Evolutionary conservation across 2,888 invertebrate species (phyloP), one percentile per base, ranked within the genome.

Genomic region (Cataglyphis rosenhaueri): DNA sequence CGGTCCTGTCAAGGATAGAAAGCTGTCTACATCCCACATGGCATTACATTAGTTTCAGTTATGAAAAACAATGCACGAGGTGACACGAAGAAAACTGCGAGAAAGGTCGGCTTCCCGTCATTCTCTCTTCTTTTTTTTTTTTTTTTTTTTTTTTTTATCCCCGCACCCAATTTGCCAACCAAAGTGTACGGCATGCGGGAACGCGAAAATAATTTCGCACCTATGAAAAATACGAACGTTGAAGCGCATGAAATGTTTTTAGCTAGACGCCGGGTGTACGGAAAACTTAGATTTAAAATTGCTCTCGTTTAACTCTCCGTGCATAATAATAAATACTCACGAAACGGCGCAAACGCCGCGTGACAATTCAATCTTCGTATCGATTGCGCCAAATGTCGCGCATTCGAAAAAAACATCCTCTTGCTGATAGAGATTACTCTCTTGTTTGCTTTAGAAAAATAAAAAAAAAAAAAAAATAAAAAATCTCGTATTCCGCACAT

Each of bases 121-220:
- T 59, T 38, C 41, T 64, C 12, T 64, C 68, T 82, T 82, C 75
- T 84, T 57, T 83, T 57, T 29, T 66, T 25, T 25, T 6, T 5
- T 0, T 2, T n/a, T 38, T 10, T 29, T 84, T 81, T 79, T 84
- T 59, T 38, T 66, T 29, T 21, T 12, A 6, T 0, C 3, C 29
- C 0, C 25, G 25, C 35, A 25, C 35, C 15, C 35, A 18, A 10
- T 32, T 25, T 21, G 70, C 25, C 25, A 25, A 25, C 70, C 35
- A 18, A 59, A 57, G 2, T 41, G 73, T 41, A 29, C 82, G 35
- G 35, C 78, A 52, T 68, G 35, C 74, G 79, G 52, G 64, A 82
- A 62, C 78, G 71, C 8, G 52, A 84, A 87, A 88, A 88, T 87
- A 79, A 85, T 88, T 84, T 74, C n/a, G 52, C 79, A 65, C 82